These are phyloP conservation scores for Leptodirus hochenwartii DNA, from an alignment of 2,888 invertebrate species.

Conservation along the genomic window DNA sequence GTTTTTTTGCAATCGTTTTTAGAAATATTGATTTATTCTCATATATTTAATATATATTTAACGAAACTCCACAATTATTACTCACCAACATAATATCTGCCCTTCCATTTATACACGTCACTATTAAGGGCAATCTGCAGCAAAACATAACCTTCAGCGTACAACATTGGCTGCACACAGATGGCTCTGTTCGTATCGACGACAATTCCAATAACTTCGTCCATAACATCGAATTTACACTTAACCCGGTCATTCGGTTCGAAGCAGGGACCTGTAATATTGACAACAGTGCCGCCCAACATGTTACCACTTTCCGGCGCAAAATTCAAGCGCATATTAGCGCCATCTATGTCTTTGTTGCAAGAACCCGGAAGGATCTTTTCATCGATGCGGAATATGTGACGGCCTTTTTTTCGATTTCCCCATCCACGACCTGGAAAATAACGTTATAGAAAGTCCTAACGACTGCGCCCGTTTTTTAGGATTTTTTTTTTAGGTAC, in stretches of 20 bases:
- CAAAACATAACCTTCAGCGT: slow-evolving; percentile 74
- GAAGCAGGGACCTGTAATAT: slow-evolving; percentile 93
- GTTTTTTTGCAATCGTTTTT: too few species aligned
- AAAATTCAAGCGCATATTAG: slow-evolving; percentile 65
- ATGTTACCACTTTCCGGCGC: slow-evolving; percentile 94
- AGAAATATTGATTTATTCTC: too few species aligned
- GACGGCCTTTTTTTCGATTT: slow-evolving; percentile 75
- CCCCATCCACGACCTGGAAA: slow-evolving; percentile 77
- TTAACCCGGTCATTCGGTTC: slow-evolving; percentile 53
- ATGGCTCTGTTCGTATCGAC: slow-evolving; percentile 69
- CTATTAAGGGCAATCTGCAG: slow-evolving; percentile 74
- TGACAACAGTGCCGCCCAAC: slow-evolving; percentile 92
- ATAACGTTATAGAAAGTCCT: too few species aligned
- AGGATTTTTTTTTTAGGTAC: too few species aligned
- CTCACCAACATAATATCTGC: slow-evolving; percentile 80
- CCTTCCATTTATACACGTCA: slow-evolving; percentile 73
- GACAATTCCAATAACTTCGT: slow-evolving; percentile 57
- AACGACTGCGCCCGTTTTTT: too few species aligned
- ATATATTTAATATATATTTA: too few species aligned
- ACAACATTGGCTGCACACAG: slow-evolving; percentile 74
- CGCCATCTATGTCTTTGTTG: slow-evolving; percentile 74
- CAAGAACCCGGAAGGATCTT: slow-evolving; percentile 86
- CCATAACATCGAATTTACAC: slow-evolving; percentile 64
- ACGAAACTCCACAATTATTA: slow-evolving; percentile 10
- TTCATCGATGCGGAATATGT: slow-evolving; percentile 90